Evolutionary conservation across 2,797 vertebrate species (phyloP).

Genomic region (Rachycentron canadum): DNA sequence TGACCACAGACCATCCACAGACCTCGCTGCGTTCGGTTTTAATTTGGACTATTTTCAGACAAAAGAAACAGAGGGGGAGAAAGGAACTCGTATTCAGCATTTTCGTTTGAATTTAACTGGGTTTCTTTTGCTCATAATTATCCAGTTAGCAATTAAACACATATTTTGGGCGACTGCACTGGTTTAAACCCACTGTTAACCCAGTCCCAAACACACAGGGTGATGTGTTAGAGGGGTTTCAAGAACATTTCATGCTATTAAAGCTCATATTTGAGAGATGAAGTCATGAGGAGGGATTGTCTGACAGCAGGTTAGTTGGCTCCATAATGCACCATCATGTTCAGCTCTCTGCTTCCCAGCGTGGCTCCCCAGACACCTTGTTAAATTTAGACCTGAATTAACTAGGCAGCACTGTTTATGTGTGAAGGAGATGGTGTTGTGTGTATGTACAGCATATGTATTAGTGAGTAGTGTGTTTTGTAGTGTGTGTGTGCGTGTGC

Average conservation of each 20-base stretch:
- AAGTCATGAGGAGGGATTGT: constrained; percentile 32
- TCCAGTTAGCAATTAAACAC: constrained; percentile 42
- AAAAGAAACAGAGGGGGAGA: constrained; percentile 7
- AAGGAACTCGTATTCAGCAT: constrained; percentile 31
- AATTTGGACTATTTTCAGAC: constrained; percentile 38
- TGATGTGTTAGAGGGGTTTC: neutral
- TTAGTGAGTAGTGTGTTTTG: constrained; percentile 16
- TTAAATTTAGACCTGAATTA: constrained; percentile 79
- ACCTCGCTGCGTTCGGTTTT: neutral
- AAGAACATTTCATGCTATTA: neutral
- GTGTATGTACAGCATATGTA: constrained; percentile 44
- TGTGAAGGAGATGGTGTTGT: constrained; percentile 27
- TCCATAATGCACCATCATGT: constrained; percentile 73
- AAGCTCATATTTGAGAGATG: constrained; percentile 5
- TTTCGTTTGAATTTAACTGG: constrained; percentile 65
- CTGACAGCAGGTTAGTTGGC: constrained; percentile 69
- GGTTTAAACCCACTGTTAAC: neutral
- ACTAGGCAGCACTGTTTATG: constrained; percentile 60
- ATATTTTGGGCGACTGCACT: neutral
- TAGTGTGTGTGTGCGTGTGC: neutral
- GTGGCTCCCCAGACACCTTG: constrained; percentile 73
- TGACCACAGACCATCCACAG: too few species aligned
- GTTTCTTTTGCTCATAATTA: constrained; percentile 26
- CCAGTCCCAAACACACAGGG: neutral
- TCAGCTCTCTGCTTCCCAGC: constrained; percentile 63